These are phyloP conservation scores for Castor canadensis DNA, from an alignment of 2,113 vertebrate genomes.

Conservation along the genomic window DNA sequence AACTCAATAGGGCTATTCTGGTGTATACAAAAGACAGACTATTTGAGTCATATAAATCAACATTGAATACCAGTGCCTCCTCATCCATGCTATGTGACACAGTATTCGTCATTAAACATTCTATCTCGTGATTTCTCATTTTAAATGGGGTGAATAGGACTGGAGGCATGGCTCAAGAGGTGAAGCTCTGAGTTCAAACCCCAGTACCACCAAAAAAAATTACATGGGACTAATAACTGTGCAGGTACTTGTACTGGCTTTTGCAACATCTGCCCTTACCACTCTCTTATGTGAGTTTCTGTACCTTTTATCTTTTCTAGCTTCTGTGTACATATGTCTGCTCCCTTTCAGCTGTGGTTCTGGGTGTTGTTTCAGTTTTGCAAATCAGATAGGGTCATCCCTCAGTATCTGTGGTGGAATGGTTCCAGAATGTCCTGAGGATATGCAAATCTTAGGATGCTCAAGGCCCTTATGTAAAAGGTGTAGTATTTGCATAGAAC, in stretches of 20 bases:
- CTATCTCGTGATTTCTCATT: neutral
- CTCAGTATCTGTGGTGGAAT: neutral
- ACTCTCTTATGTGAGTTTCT: neutral
- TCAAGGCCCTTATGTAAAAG: neutral
- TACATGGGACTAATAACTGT: too few relatives aligned
- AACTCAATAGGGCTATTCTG: neutral
- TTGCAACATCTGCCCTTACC: fast-evolving
- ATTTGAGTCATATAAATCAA: neutral
- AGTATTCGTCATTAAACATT: neutral
- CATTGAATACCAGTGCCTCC: neutral
- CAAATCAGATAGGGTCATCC: neutral
- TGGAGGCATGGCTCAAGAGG: too few relatives aligned
- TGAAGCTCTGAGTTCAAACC: too few relatives aligned
- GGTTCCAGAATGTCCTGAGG: neutral
- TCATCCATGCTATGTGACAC: neutral
- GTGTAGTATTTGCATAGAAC: neutral
- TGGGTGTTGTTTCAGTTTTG: neutral
- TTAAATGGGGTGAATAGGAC: neutral
- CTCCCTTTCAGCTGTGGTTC: neutral
- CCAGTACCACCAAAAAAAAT: too few relatives aligned
- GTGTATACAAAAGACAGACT: neutral
- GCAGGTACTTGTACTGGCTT: neutral
- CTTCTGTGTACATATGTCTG: neutral
- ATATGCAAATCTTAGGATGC: neutral
- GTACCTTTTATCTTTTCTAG: neutral